These are phyloP conservation scores for Paralvinella palmiformis DNA, from an alignment of 1,140 invertebrate species.

Conservation along the genomic window DNA sequence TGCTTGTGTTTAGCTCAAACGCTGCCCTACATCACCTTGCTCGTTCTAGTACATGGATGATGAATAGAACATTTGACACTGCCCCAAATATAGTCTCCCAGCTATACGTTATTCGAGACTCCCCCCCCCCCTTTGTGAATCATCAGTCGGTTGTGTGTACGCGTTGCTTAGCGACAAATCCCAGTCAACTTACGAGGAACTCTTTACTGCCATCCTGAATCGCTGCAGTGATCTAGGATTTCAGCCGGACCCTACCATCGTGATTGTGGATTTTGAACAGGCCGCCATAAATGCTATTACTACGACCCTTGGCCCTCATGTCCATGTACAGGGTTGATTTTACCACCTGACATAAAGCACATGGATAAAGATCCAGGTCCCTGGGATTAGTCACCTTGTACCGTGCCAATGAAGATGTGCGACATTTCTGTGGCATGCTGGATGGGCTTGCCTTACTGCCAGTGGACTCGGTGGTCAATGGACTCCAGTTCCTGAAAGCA, in stretches of 20 bases:
- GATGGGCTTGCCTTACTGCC: neutral
- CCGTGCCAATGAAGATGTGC: neutral
- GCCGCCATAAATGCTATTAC: neutral
- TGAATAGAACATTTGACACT: slow-evolving; percentile 1
- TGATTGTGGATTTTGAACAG: neutral
- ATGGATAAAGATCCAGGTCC: neutral
- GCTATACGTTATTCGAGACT: neutral
- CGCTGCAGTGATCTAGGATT: neutral
- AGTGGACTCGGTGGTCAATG: neutral
- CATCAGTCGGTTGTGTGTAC: slow-evolving; percentile 1
- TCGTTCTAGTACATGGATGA: neutral
- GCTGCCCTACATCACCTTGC: neutral
- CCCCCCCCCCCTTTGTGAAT: neutral
- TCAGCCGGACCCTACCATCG: neutral
- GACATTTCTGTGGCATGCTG: neutral
- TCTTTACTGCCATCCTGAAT: neutral
- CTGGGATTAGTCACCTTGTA: neutral
- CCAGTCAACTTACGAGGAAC: slow-evolving; percentile 4
- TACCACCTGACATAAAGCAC: neutral
- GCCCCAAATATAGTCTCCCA: neutral
- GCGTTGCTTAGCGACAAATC: neutral
- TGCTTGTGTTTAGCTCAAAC: neutral
- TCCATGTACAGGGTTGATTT: neutral
- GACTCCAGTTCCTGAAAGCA: neutral
- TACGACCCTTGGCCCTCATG: neutral